Base-by-base conservation (phyloP, 2,888 invertebrate species). In the Phortica okadai region DNA sequence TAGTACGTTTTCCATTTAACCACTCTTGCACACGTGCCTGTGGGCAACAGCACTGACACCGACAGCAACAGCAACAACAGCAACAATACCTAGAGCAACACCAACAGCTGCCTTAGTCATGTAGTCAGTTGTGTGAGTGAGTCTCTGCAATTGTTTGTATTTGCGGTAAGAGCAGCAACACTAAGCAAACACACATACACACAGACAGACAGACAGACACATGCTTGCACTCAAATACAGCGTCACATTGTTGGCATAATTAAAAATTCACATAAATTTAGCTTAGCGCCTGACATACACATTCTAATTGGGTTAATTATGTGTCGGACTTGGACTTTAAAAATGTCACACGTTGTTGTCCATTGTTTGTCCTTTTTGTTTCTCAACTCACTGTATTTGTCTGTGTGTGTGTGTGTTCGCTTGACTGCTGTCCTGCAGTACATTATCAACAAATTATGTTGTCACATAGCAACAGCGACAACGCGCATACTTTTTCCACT, bases 281-380 rank as follows among this genome's bases (percentile, higher is more conserved):
- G 83, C 83, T 88, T 87, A 86, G 83, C 82, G 84, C 54, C 80
- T 83, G 89, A 82, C 85, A 83, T 79, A 80, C 78, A 78, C 83
- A 85, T 87, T 86, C 81, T 89, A 89, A 89, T 90, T 89, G 90
- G 86, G 88, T 87, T 90, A 89, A 90, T 89, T 88, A 89, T 87
- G 90, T 90, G 90, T 86, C 88, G 86, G 70, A 72, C 84, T 81
- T 83, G 85, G 88, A 88, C 88, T 83, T 86, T 84, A 87, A 88
- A 88, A 85, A 86, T 85, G 85, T 74, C 74, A 66, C 74, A 74
- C 62, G 62, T 25, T 16, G 16, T 25, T 16, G 16, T 25, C 16
- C 62, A 21, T 62, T 16, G 62, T 21, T 25, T 62, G 62, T 16
- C 21, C 62, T 62, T 21, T 16, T 25, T 25, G 16, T 25, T 25